These are phyloP conservation scores for Salvator merianae DNA, from an alignment of 2,113 vertebrate species.

Conservation along the genomic window DNA sequence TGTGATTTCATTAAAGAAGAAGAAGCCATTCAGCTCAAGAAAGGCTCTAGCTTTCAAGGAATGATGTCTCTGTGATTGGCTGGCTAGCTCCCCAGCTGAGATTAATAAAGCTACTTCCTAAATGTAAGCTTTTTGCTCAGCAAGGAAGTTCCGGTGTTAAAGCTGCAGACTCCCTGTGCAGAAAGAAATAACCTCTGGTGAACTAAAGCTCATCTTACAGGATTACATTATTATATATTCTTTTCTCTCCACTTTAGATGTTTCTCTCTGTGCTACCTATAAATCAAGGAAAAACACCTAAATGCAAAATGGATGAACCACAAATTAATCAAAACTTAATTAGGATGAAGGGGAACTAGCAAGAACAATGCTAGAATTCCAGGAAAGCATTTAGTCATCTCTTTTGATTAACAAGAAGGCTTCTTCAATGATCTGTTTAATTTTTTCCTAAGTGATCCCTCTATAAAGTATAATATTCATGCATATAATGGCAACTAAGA, in stretches of 20 bases:
- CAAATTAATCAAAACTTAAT: too few relatives aligned
- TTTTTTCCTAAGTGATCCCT: slow-evolving; percentile 1
- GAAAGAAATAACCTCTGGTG: neutral
- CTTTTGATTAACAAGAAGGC: neutral
- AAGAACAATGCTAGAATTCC: neutral
- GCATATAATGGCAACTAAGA: too few relatives aligned
- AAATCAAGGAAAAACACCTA: neutral
- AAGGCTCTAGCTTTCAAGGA: slow-evolving; percentile 13
- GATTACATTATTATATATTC: neutral
- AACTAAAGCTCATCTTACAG: neutral
- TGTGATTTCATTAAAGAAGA: slow-evolving; percentile 4
- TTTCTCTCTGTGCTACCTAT: neutral
- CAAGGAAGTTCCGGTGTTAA: neutral
- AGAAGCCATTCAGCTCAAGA: neutral
- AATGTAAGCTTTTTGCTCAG: neutral
- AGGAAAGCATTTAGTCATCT: neutral
- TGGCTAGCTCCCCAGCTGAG: neutral
- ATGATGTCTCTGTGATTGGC: neutral
- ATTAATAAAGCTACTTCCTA: slow-evolving; percentile 6
- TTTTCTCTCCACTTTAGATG: neutral
- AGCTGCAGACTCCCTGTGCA: neutral
- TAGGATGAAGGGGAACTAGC: neutral
- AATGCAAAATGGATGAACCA: neutral
- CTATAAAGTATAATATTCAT: neutral
- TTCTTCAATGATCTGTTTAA: neutral